Evolutionary conservation across 2,888 invertebrate genomes (phyloP).

Genomic region (Hyppa rectilinea): DNA sequence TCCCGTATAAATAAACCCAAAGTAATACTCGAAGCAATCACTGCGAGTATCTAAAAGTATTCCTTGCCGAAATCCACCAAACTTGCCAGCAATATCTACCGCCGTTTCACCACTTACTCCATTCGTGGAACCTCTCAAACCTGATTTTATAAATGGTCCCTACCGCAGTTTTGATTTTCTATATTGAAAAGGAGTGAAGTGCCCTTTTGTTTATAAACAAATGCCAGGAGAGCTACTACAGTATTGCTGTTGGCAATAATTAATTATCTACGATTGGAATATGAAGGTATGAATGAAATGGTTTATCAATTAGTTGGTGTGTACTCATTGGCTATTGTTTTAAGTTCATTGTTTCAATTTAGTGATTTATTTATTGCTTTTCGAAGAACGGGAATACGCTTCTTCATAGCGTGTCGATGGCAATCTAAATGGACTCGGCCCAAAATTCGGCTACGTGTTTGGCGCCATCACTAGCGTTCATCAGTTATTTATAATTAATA

Average conservation of each 20-base stretch:
- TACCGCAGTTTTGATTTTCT: conserved; percentile 75
- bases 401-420: too few relatives aligned
- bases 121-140: conserved; percentile 33
- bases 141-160: conserved; percentile 76
- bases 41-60: conserved; percentile 18
- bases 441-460: too few relatives aligned
- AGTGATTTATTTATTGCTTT: conserved; percentile 14
- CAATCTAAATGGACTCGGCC: too few relatives aligned
- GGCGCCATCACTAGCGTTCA: too few relatives aligned
- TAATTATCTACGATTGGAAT: conserved; percentile 71
- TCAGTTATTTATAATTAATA: too few relatives aligned
- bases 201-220: conserved; percentile 73
- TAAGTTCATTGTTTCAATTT: neutral
- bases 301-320: conserved; percentile 18
- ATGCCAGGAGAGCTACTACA: conserved; percentile 42
- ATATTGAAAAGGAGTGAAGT: conserved; percentile 76
- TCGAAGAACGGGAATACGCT: neutral
- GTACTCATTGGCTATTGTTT: conserved; percentile 22
- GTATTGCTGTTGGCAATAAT: conserved; percentile 72
- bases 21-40: conserved; percentile 21
- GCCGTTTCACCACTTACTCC: conserved; percentile 24
- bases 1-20: conserved; percentile 9
- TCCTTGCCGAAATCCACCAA: conserved; percentile 16
- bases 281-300: conserved; percentile 30
- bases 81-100: conserved; percentile 24